Conservation (phyloP, 2,113 vertebrate genomes). For the Triplophysa tibetana region DNA sequence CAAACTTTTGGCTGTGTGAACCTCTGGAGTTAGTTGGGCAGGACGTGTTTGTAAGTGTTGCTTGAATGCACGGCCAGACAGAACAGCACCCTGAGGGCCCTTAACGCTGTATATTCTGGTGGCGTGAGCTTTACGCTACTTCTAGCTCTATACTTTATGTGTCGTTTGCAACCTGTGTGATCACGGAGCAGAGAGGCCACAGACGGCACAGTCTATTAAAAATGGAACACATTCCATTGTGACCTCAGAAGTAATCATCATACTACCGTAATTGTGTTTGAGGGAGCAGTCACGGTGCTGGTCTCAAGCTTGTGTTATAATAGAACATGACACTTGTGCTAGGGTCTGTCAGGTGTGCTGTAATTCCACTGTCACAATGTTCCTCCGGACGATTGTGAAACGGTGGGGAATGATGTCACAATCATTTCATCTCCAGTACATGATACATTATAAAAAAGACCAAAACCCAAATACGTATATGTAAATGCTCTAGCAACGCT, state of each 20-base stretch:
- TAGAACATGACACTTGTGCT: slow-evolving; percentile 8
- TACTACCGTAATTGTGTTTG: slow-evolving; percentile 20
- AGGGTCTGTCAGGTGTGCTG: not conserved
- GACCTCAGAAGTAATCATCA: slow-evolving; percentile 13
- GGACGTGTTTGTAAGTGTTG: slow-evolving; percentile 68
- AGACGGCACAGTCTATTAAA: slow-evolving; percentile 14
- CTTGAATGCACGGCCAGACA: slow-evolving; percentile 64
- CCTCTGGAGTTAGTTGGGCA: slow-evolving; percentile 63
- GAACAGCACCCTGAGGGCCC: slow-evolving; percentile 67
- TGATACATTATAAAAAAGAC: slow-evolving; percentile 19
- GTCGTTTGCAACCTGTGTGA: slow-evolving; percentile 60
- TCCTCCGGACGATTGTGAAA: slow-evolving; percentile 8
- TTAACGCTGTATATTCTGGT: slow-evolving; percentile 63
- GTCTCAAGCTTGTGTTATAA: not conserved
- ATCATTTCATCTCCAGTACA: not conserved
- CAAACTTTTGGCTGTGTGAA: slow-evolving; percentile 53
- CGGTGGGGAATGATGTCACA: slow-evolving; percentile 13
- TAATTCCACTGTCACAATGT: not conserved
- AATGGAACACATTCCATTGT: slow-evolving; percentile 29
- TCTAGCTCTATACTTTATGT: slow-evolving; percentile 56
- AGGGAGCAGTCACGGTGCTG: slow-evolving; percentile 14
- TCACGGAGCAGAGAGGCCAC: slow-evolving; percentile 47
- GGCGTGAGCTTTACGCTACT: slow-evolving; percentile 57
- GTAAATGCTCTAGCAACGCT: not conserved
- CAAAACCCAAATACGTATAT: not conserved